These are phyloP conservation scores for Oxyscelio sp. DNA, from an alignment of 2,888 invertebrate species.

Conservation along the genomic window DNA sequence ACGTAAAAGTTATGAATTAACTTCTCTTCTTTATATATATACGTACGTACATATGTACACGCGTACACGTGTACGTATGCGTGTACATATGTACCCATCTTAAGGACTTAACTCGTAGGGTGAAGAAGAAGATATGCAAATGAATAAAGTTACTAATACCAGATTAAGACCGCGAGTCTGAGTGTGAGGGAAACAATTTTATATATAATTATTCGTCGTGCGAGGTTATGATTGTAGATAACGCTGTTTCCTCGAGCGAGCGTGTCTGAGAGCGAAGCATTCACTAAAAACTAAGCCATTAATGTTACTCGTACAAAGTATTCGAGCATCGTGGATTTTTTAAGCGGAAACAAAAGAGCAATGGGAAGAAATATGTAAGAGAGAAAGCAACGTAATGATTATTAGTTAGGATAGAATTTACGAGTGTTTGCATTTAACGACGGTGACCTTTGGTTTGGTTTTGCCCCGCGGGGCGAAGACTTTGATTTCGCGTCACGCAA, in stretches of 20 bases:
- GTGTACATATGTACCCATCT: too few species aligned
- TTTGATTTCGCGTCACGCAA: constrained; percentile 28
- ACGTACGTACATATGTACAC: too few species aligned
- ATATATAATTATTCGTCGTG: constrained; percentile 63
- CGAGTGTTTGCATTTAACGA: constrained; percentile 50
- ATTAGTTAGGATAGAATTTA: constrained; percentile 51
- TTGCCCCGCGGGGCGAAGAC: constrained; percentile 9
- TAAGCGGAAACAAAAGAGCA: constrained; percentile 74
- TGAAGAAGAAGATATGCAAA: constrained; percentile 43
- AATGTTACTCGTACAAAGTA: constrained; percentile 87
- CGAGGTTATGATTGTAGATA: constrained; percentile 69
- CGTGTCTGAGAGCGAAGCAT: constrained; percentile 71
- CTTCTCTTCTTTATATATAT: constrained; percentile 31
- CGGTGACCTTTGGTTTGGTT: constrained; percentile 36
- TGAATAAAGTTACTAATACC: constrained; percentile 81
- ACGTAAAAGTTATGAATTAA: constrained; percentile 37
- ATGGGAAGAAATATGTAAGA: constrained; percentile 41
- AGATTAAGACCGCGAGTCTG: constrained; percentile 72
- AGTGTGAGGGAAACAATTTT: constrained; percentile 71
- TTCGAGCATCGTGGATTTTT: constrained; percentile 86
- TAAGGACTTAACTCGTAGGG: constrained; percentile 51
- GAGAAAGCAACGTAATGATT: constrained; percentile 46
- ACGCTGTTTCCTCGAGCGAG: constrained; percentile 62
- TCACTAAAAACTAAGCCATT: constrained; percentile 84
- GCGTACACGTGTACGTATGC: too few species aligned